phyloP scores from a whole-genome alignment of 35 echinoderm and acorn worm genomes.

The Anneissia japonica region DNA sequence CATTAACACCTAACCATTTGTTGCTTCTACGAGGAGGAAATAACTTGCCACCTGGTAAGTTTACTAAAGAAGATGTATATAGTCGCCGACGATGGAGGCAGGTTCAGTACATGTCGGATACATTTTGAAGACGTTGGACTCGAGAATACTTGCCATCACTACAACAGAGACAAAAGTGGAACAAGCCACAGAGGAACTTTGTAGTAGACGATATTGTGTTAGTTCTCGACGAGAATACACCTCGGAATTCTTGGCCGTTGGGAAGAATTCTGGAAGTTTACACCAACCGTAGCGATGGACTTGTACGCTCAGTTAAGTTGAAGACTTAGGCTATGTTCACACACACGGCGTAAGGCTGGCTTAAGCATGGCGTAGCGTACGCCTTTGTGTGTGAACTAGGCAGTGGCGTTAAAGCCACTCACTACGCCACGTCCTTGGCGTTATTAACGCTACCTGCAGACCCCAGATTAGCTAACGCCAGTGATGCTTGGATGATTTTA shows the following conservation, averaged over 20 bases:
- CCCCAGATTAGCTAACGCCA: no score
- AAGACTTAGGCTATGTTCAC: no score
- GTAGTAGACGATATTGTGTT: conserved; percentile 8
- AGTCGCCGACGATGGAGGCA: conserved; percentile 11
- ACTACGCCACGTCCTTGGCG: no score
- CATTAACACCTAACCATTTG: conserved; percentile 27
- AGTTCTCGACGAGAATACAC: neutral
- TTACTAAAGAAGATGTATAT: conserved; percentile 6
- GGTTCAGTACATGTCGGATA: conserved; percentile 8
- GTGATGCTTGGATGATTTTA: no score
- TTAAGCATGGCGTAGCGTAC: no score
- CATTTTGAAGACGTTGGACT: conserved; percentile 16
- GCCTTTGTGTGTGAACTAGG: no score
- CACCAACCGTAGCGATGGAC: neutral
- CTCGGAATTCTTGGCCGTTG: conserved; percentile 2
- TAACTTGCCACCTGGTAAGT: neutral
- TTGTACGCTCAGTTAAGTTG: neutral
- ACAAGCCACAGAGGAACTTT: conserved; percentile 6
- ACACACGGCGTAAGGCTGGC: no score
- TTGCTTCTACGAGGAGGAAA: neutral
- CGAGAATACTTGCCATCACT: neutral
- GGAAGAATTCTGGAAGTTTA: neutral
- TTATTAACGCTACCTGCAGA: no score
- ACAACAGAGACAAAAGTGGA: conserved; percentile 13
- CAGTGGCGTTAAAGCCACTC: no score